Conservation (phyloP, 2,888 invertebrate genomes). For the Hemaris fuciformis region DNA sequence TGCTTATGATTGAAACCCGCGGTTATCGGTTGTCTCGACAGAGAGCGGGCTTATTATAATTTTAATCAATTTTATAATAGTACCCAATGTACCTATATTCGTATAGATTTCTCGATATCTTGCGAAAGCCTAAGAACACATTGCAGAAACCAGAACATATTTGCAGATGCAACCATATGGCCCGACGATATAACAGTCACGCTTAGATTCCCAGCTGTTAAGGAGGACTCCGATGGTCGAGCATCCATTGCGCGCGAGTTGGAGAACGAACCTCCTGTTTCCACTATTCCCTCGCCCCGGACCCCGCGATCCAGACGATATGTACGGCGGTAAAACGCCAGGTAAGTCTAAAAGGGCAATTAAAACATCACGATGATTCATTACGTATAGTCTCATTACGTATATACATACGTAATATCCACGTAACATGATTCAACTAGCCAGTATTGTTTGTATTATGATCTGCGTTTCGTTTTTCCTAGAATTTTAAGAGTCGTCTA, state of each 20-base stretch:
- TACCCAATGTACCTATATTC: no score
- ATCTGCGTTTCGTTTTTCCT: background rate
- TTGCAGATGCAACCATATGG: conserved; percentile 63
- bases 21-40: no score
- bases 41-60: no score
- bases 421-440: background rate
- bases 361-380: background rate
- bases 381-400: background rate
- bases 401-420: background rate
- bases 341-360: conserved; percentile 60
- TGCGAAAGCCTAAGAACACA: background rate
- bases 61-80: no score
- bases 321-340: conserved; percentile 77
- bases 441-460: background rate
- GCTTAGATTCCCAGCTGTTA: conserved; percentile 85
- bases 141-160: background rate
- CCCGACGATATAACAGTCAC: conserved; percentile 78
- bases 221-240: conserved; percentile 75
- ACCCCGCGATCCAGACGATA: conserved; percentile 81
- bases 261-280: conserved; percentile 88
- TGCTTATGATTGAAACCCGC: no score
- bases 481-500: background rate
- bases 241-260: conserved; percentile 76
- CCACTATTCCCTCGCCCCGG: conserved; percentile 85
- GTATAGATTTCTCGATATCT: no score